phyloP scores from a whole-genome alignment of 2,797 vertebrate genomes.

The Alectoris magna region DNA sequence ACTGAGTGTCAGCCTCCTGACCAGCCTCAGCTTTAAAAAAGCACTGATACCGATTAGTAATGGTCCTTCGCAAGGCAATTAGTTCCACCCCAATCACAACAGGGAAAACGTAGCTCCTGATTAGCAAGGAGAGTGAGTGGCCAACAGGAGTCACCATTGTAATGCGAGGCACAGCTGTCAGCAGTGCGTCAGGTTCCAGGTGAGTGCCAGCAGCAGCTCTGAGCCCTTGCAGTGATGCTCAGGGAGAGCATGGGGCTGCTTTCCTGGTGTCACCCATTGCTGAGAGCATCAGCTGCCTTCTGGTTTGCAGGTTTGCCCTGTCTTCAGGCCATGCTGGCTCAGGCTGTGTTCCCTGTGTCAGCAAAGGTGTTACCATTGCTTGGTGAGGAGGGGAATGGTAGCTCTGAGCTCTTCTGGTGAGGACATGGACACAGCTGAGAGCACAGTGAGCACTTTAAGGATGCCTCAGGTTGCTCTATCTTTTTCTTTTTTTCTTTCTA shows the following conservation, averaged over 20 bases:
- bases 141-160: constrained; percentile 65
- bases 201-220: not conserved
- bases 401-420: not conserved
- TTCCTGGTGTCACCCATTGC: not conserved
- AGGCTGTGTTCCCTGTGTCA: not conserved
- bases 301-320: not conserved
- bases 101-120: not conserved
- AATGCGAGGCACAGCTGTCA: constrained; percentile 8
- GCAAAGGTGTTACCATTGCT: not conserved
- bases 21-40: not conserved
- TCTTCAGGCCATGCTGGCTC: not conserved
- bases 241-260: not conserved
- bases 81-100: not conserved
- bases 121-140: not conserved
- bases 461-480: constrained; percentile 15
- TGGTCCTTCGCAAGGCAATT: not conserved
- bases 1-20: not conserved
- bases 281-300: not conserved
- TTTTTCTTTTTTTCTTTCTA: not conserved
- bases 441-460: not conserved
- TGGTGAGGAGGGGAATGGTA: not conserved
- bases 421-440: not conserved
- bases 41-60: not conserved
- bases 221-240: not conserved
- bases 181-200: constrained; percentile 22